Evolutionary conservation across 2,888 invertebrate species (phyloP).

Genomic region (Sinotaia quadrata): DNA sequence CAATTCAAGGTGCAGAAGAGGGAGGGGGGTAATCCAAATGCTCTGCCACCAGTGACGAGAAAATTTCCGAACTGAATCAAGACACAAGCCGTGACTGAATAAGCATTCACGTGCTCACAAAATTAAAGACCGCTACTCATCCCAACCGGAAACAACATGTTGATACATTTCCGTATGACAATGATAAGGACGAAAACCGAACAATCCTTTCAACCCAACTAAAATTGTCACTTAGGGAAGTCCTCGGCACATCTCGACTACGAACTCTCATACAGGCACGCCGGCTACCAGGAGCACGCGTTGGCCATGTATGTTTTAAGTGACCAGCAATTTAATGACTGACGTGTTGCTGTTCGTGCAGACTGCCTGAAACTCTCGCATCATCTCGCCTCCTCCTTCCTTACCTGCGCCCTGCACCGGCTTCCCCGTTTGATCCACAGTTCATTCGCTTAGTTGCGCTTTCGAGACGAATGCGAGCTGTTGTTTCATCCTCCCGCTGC

Average conservation of each 20-base stretch:
- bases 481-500: conserved; percentile 41
- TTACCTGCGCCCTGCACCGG: conserved; percentile 34
- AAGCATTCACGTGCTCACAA: conserved; percentile 6
- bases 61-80: neutral
- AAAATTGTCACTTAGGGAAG: conserved; percentile 14
- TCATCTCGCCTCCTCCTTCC: conserved; percentile 29
- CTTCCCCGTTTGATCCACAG: conserved; percentile 26
- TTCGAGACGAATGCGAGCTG: conserved; percentile 35
- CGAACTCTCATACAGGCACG: no score
- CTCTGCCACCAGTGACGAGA: neutral
- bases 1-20: conserved; percentile 19
- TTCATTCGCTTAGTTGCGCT: conserved; percentile 20
- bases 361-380: conserved; percentile 29
- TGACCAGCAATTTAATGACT: no score
- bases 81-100: neutral
- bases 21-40: neutral
- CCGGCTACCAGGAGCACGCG: no score
- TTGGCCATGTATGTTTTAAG: no score
- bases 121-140: neutral
- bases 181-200: no score
- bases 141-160: conserved; percentile 1
- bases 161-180: neutral
- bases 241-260: no score
- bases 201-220: neutral
- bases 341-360: no score